A percentile compares a stretch with the other conserved stretches of the same genome.
Conservation (phyloP, 1,140 invertebrate species). For the Theocolax elegans region DNA sequence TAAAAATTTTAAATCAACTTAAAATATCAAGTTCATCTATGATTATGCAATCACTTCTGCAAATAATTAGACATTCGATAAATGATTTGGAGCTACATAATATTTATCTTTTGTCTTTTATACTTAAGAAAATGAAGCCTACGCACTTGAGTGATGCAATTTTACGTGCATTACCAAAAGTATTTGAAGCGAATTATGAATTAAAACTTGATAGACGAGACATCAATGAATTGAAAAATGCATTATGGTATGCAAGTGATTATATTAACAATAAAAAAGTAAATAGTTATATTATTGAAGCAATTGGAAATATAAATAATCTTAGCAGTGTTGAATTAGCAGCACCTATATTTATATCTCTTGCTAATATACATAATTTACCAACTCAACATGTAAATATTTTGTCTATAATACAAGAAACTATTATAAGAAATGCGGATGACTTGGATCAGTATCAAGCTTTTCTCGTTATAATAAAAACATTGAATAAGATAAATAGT, state of each 20-base stretch:
- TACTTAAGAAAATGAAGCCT: constrained; percentile 63
- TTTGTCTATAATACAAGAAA: not conserved
- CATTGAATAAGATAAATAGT: not conserved
- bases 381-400: not conserved
- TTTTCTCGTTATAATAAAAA: not conserved
- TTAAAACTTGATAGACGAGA: constrained; percentile 14
- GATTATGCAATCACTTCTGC: constrained; percentile 72
- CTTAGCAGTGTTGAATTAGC: not conserved
- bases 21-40: constrained; percentile 68
- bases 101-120: constrained; percentile 72
- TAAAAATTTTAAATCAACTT: constrained; percentile 71
- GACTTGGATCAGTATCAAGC: too few species aligned
- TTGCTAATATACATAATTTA: not conserved
- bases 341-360: not conserved
- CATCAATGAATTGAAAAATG: constrained; percentile 14
- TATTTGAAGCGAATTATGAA: constrained; percentile 13
- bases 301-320: not conserved
- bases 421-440: not conserved
- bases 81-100: constrained; percentile 71
- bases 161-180: constrained; percentile 67
- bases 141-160: constrained; percentile 72
- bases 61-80: constrained; percentile 70
- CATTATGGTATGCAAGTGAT: not conserved
- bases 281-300: constrained; percentile 1
- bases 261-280: not conserved